A percentile compares a stretch with the other conserved stretches of the same genome.
Conservation (phyloP, 1,140 invertebrate genomes). For the Zaprionus vittiger region DNA sequence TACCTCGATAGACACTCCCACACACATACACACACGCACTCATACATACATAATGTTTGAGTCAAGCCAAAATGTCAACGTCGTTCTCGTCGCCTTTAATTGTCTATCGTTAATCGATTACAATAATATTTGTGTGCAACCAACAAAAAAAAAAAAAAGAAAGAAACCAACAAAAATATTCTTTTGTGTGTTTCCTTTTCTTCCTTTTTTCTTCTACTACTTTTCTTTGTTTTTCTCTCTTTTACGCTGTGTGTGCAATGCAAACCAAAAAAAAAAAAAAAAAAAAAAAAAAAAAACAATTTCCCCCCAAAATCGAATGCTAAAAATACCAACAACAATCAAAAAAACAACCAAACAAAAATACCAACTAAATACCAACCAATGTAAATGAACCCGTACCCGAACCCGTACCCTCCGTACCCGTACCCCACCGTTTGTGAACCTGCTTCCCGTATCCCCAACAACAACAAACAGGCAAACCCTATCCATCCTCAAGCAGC, state of each 20-base stretch:
- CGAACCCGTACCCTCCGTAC: constrained; percentile 4
- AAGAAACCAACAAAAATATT: constrained; percentile 70
- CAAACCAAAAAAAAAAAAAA: constrained; percentile 29
- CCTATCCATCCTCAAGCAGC: constrained; percentile 58
- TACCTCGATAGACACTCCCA: constrained; percentile 4
- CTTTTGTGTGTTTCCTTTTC: constrained; percentile 82
- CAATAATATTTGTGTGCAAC: constrained; percentile 16
- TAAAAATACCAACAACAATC: constrained; percentile 36
- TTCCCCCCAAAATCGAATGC: constrained; percentile 42
- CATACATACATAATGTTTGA: constrained; percentile 33
- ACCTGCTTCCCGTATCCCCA: not conserved
- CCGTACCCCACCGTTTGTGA: not conserved
- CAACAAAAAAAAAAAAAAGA: constrained; percentile 41
- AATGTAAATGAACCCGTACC: constrained; percentile 16
- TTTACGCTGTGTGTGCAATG: constrained; percentile 76
- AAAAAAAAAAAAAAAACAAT: constrained; percentile 47
- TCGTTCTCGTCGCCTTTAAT: constrained; percentile 32
- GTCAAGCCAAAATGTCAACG: constrained; percentile 27
- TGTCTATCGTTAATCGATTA: constrained; percentile 25
- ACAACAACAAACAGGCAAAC: constrained; percentile 61
- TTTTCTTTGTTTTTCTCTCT: constrained; percentile 80
- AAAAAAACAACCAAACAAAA: constrained; percentile 36
- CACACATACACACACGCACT: constrained; percentile 17
- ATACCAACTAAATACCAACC: constrained; percentile 28
- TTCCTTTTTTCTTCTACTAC: constrained; percentile 82